A percentile compares a stretch with the other conserved stretches of the same genome.
phyloP scores from a whole-genome alignment of 1,140 invertebrate genomes.

The Halictus rubicundus region DNA sequence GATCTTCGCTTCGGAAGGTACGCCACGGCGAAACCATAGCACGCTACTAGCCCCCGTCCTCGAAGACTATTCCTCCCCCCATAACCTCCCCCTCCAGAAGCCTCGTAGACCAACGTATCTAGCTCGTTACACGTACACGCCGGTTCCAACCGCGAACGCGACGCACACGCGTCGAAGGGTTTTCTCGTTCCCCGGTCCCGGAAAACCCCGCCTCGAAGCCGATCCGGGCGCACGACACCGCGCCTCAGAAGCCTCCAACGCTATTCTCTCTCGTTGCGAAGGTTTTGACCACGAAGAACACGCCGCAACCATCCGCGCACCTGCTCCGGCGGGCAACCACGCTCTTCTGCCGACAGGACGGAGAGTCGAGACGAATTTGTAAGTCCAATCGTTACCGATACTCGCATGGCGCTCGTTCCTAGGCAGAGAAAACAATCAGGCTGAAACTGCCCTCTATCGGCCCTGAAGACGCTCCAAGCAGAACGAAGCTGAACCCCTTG shows the following conservation, averaged over 20 bases:
- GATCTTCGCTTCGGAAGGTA: neutral
- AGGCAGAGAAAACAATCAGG: too few species aligned
- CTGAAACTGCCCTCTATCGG: too few species aligned
- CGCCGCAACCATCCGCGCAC: too few species aligned
- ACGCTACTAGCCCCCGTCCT: neutral
- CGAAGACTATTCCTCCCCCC: neutral
- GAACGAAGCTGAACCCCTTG: too few species aligned
- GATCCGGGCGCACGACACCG: neutral
- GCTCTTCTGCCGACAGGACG: conserved; percentile 14
- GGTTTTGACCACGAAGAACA: too few species aligned
- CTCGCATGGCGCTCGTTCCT: neutral
- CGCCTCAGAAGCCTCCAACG: neutral
- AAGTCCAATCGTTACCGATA: conserved; percentile 11
- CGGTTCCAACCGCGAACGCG: too few species aligned
- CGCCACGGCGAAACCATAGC: neutral
- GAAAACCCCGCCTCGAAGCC: too few species aligned
- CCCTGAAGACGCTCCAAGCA: too few species aligned
- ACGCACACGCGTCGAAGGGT: too few species aligned
- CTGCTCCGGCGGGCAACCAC: neutral
- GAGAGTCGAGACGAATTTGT: conserved; percentile 20
- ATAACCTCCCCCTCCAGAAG: neutral
- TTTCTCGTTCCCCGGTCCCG: too few species aligned
- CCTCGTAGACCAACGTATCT: neutral
- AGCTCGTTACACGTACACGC: too few species aligned
- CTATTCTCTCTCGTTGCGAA: too few species aligned